These are phyloP conservation scores for Colius striatus DNA, from an alignment of 2,113 vertebrate genomes.

Conservation along the genomic window DNA sequence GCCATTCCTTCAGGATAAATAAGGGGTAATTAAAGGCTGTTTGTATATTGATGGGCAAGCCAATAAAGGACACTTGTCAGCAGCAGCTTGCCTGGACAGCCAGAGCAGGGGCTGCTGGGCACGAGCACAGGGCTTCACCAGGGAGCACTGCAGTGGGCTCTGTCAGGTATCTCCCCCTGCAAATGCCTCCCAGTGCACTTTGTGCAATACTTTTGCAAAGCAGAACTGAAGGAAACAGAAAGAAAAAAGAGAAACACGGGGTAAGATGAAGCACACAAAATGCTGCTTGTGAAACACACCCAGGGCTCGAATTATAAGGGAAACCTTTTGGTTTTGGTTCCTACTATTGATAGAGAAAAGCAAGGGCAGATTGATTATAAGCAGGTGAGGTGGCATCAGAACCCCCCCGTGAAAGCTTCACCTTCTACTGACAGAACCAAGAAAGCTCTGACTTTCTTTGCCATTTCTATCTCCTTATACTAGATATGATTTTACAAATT, in stretches of 20 bases:
- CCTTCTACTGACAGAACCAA: not conserved
- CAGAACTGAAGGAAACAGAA: not conserved
- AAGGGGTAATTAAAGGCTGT: not conserved
- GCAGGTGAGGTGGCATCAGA: not conserved
- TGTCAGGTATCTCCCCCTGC: accelerated
- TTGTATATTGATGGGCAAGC: not conserved
- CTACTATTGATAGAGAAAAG: not conserved
- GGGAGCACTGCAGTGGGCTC: not conserved
- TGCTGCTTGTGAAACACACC: not conserved
- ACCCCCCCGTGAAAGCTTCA: not conserved
- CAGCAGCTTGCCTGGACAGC: not conserved
- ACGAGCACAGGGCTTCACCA: not conserved
- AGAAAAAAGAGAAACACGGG: not conserved
- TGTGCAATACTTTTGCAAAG: no score
- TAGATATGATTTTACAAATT: not conserved
- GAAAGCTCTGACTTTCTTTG: not conserved
- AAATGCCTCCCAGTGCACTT: accelerated
- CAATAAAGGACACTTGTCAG: not conserved
- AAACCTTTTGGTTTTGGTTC: not conserved
- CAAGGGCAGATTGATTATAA: not conserved
- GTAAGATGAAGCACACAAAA: not conserved
- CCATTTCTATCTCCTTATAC: accelerated
- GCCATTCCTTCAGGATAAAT: not conserved
- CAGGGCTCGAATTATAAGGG: not conserved
- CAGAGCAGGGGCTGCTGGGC: not conserved